These are phyloP conservation scores for Formicarius rufipectus DNA, from an alignment of 2,113 vertebrate species.

Conservation along the genomic window DNA sequence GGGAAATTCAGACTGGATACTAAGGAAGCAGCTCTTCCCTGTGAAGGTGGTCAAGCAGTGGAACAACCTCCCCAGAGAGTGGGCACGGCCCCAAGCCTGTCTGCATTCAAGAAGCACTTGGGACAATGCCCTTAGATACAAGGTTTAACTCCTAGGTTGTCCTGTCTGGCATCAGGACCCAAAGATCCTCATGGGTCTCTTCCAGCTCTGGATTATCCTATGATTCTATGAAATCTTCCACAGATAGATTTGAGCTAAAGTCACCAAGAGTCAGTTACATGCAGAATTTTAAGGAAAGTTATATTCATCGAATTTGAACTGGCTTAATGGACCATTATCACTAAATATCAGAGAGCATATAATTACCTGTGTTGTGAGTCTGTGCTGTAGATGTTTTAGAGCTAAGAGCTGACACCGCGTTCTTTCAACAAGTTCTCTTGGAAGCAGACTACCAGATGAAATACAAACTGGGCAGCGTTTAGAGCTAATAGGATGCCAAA, in stretches of 20 bases:
- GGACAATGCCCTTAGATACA: background rate
- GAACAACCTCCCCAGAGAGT: background rate
- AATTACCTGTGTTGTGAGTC: constrained; percentile 80
- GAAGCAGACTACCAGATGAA: background rate
- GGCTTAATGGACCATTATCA: background rate
- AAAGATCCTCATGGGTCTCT: background rate
- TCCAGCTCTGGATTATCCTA: background rate
- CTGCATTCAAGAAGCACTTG: background rate
- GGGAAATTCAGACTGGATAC: background rate
- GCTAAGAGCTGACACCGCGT: constrained; percentile 56
- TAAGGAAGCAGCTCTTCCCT: background rate
- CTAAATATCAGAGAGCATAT: background rate
- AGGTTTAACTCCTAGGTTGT: background rate
- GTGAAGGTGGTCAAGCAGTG: background rate
- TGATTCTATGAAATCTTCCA: background rate
- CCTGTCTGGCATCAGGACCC: background rate
- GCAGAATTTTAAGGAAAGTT: background rate
- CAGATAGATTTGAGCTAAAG: background rate
- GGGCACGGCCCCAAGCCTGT: background rate
- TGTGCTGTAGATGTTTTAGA: constrained; percentile 77
- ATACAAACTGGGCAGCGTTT: background rate
- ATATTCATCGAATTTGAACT: background rate
- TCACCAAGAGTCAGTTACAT: background rate
- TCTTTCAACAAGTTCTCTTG: background rate
- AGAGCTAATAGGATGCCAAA: background rate